Percentiles rank a stretch among this genome's conserved stretches.
phyloP scores from a whole-genome alignment of 2,113 vertebrate genomes.

The Pagrus major region DNA sequence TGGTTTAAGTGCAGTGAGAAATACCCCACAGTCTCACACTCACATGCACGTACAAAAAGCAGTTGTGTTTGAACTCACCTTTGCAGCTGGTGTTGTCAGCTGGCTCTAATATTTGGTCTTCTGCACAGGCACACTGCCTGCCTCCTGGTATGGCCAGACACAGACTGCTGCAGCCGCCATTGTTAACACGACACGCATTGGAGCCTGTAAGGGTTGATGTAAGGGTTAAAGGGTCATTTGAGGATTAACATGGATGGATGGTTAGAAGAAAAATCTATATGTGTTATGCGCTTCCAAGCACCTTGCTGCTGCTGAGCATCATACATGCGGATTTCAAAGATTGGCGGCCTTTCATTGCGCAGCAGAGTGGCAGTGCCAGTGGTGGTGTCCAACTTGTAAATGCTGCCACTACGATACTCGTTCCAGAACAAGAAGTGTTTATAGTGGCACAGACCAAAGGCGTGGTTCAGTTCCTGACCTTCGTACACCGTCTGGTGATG shows the following conservation, averaged over 20 bases:
- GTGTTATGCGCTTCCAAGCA: not conserved
- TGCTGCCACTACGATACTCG: constrained; percentile 96
- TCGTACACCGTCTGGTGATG: constrained; percentile 92
- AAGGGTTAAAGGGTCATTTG: not conserved
- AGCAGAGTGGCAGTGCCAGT: constrained; percentile 88
- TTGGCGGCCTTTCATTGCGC: constrained; percentile 94
- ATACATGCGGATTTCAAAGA: constrained; percentile 99
- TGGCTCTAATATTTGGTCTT: constrained; percentile 92
- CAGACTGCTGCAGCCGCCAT: constrained; percentile 95
- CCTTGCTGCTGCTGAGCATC: constrained; percentile 93
- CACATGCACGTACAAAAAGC: not conserved
- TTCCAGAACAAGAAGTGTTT: constrained; percentile 97
- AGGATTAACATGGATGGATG: not conserved
- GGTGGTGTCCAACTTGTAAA: constrained; percentile 92
- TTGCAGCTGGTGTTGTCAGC: constrained; percentile 90
- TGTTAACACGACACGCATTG: constrained; percentile 93
- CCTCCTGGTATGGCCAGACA: constrained; percentile 93
- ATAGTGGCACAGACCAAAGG: constrained; percentile 98
- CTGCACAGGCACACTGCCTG: constrained; percentile 93
- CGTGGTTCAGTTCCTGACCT: constrained; percentile 94
- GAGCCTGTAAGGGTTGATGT: no score
- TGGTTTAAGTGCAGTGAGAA: not conserved
- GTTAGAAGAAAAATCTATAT: not conserved
- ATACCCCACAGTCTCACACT: constrained; percentile 11
- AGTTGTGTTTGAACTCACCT: constrained; percentile 78